Base-by-base conservation (phyloP, 2,113 vertebrate genomes). In the Albula goreensis region DNA sequence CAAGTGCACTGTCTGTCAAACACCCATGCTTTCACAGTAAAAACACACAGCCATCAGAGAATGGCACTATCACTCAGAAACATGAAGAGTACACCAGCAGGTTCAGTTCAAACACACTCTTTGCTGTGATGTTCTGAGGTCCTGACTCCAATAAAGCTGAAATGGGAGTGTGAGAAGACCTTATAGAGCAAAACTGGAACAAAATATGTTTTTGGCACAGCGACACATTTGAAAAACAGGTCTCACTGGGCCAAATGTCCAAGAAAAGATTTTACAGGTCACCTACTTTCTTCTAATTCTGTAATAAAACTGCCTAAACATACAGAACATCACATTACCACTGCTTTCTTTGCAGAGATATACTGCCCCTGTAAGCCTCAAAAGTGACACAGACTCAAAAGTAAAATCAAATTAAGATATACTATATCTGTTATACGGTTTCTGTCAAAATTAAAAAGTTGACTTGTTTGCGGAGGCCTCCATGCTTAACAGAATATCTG, bases 241-340 rank as follows among this genome's bases (percentile, higher is more conserved):
- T 92, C 92, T 90, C 88, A 86, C 90, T 89, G 53, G 83, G 89
- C 92, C 91, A 81, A n/a, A 52, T 81, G 50, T 81, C 80, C 88
- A 91, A 90, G 95, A 94, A 92, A 91, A 80, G 82, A 90, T 86
- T 90, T 91, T 87, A 85, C 87, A 89, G 93, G 93, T 94, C 93
- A 94, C 92, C 94, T 87, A 94, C 89, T 94, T 95, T 81, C 80
- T 51, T 52, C 78, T 80, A 51, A 80, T 50, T 80, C 41, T 57
- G 57, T 41, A 25, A 60, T 12, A 81, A 81, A 81, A 81, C 8
- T 53, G n/a, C n/a, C 12, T 15, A 82, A 25, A 11, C 31, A 41
- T 41, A 41, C 78, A 80, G 48, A 80, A 2, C 48, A 50, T 50
- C 48, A 50, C 49, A 50, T 12, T 74, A 31, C 22, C 22, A 74